Evolutionary conservation across 1,140 invertebrate genomes (phyloP), one percentile per base, ranked within the genome.

Genomic region (Mesaphorura yosii): DNA sequence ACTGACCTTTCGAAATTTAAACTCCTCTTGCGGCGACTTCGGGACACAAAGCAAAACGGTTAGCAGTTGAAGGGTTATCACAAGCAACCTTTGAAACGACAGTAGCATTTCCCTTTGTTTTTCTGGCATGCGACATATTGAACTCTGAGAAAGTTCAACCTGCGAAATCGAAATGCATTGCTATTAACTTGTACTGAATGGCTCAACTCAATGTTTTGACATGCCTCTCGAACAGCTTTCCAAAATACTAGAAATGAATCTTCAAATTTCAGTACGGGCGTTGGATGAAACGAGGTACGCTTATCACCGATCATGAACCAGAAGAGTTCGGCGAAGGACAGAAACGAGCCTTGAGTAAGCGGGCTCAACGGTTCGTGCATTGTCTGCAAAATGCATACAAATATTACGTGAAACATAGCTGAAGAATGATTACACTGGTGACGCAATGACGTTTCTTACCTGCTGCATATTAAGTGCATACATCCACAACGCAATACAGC

Each of bases 391-490:
- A 28, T 7, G 25, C 45, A 29, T 51, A 51, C n/a, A 42, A 23
- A n/a, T 50, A 47, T 20, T 15, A 39, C 23, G 26, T 12, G n/a
- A 50, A 40, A 15, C 2, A 22, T 39, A 20, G 19, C 26, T 4
- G 26, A 7, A 39, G 25, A 46, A 6, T n/a, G n/a, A n/a, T 23
- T 46, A 4, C 4, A 5, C 17, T 44, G 7, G 27, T n/a, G 17
- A 40, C 29, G 22, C 17, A 28, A 25, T 26, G 15, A 27, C 17
- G 26, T 12, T 38, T n/a, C 20, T 40, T 55, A 58, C 55, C 67
- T 92, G 88, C 71, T 95, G 91, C 83, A 94, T 93, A 67, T 94
- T 88, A 10, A 97, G 72, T n/a, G 90, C 91, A 70, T 95, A 93
- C 70, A 88, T 89, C 91, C 92, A 96, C 27, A 96, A 74, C 64